Evolutionary conservation across 37 sponge, comb jelly and placozoan species (phyloP), one percentile per base, ranked within the genome.

Genomic region (Spongilla lacustris): DNA sequence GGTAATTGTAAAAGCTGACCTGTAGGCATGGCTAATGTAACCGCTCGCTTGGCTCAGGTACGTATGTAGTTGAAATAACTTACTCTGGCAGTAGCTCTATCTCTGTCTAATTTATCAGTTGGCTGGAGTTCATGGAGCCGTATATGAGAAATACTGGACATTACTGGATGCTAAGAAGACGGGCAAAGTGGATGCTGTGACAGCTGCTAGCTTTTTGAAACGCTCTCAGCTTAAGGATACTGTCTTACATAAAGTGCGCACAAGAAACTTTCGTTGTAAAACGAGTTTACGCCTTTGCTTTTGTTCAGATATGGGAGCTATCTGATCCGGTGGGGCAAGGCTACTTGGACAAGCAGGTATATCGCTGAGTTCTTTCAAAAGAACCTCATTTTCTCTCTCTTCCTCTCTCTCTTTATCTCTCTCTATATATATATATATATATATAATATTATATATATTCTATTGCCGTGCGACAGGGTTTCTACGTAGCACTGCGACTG

Each of bases 291-390:
- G 25, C 19, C 4, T 29, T 68, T 67, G 13, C 6, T 9, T 76
- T 28, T 32, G 22, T 26, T 30, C 72, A 95, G 96, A 95, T 95
- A 71, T 95, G 96, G 96, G 79, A 89, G 8, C 71, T 89, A 12
- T 74, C 86, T 66, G 96, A 95, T 68, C 85, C 94, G 22, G 76
- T 31, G 34, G 85, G 83, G 0, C 77, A 46, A 3, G 96, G 96
- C 8, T 93, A 80, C 68, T 87, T 95, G 27, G 94, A 95, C 75
- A 95, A 92, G 66, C 87, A 95, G 90, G 89, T 85, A 21, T 30
- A 19, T 34, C 24, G 8, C n/a, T 69, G 6, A 3, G 41, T 19
- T 58, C 58, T 17, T 17, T 19, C 58, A 58, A 58, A 13, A 17
- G 19, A 58, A 17, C 58, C 41, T 6, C 14, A 14, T 58, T 58